These are phyloP conservation scores for Iphiclides podalirius DNA, from an alignment of 2,888 invertebrate species.

Conservation along the genomic window DNA sequence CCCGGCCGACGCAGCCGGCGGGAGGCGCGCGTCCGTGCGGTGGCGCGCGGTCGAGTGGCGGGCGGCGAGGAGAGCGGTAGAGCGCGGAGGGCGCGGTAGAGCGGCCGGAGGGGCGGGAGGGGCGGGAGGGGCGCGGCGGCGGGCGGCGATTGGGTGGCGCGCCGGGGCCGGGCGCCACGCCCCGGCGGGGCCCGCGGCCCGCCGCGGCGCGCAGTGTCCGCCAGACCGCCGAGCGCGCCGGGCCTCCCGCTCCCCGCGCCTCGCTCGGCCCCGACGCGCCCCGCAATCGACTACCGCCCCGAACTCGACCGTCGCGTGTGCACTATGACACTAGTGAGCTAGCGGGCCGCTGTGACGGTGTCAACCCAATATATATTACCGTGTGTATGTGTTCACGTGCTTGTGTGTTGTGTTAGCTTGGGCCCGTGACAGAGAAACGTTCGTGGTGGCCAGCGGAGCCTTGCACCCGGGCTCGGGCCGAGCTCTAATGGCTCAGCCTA, in stretches of 20 bases:
- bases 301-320: constrained; percentile 71
- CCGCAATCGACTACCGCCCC: constrained; percentile 54
- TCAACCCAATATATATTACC: too few species aligned
- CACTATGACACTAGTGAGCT: constrained; percentile 79
- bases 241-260: constrained; percentile 79
- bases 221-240: constrained; percentile 79
- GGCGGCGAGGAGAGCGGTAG: constrained; percentile 50
- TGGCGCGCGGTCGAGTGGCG: constrained; percentile 43
- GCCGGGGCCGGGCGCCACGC: constrained; percentile 43
- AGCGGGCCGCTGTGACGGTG: constrained; percentile 79
- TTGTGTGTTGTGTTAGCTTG: constrained; percentile 74
- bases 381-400: constrained; percentile 77
- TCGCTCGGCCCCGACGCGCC: constrained; percentile 76
- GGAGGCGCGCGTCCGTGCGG: constrained; percentile 48
- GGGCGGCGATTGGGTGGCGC: constrained; percentile 60
- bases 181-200: constrained; percentile 46
- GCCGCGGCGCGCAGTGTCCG: constrained; percentile 74
- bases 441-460: constrained; percentile 80
- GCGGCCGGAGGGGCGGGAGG: constrained; percentile 24
- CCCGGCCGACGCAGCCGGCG: not conserved
- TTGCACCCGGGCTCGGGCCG: constrained; percentile 84
- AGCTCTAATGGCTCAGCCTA: constrained; percentile 94
- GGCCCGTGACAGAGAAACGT: constrained; percentile 74
- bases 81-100: constrained; percentile 36
- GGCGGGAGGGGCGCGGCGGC: constrained; percentile 39